Conservation (phyloP, 1,140 invertebrate genomes). For the Sinella curviseta region DNA sequence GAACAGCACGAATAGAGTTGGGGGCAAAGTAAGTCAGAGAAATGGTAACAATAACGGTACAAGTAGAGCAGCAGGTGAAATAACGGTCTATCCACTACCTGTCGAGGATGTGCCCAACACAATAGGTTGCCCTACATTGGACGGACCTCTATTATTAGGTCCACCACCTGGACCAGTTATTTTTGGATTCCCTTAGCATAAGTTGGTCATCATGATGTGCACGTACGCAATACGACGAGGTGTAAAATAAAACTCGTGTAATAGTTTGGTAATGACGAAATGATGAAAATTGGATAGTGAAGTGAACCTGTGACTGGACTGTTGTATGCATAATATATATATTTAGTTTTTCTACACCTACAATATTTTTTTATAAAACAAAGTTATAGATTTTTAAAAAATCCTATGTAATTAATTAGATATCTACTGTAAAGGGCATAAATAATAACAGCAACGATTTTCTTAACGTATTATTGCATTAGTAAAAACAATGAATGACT, state of each 20-base stretch:
- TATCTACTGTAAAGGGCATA: no score
- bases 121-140: constrained; percentile 12
- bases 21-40: neutral
- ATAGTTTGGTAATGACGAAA: no score
- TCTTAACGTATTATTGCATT: no score
- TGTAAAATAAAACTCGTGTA: neutral
- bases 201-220: neutral
- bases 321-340: no score
- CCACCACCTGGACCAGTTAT: constrained; percentile 9
- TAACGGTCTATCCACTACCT: constrained; percentile 15
- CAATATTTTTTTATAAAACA: no score
- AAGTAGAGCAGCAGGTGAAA: neutral
- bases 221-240: neutral
- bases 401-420: no score
- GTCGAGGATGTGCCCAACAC: neutral
- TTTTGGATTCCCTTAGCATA: constrained; percentile 4
- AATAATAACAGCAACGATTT: no score
- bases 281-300: no score
- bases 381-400: no score
- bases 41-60: neutral
- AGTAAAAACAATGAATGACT: no score
- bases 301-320: no score
- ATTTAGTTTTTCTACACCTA: no score
- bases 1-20: neutral
- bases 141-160: neutral